Conservation (phyloP, 2,797 vertebrate species). For the Tolypeutes matacus region DNA sequence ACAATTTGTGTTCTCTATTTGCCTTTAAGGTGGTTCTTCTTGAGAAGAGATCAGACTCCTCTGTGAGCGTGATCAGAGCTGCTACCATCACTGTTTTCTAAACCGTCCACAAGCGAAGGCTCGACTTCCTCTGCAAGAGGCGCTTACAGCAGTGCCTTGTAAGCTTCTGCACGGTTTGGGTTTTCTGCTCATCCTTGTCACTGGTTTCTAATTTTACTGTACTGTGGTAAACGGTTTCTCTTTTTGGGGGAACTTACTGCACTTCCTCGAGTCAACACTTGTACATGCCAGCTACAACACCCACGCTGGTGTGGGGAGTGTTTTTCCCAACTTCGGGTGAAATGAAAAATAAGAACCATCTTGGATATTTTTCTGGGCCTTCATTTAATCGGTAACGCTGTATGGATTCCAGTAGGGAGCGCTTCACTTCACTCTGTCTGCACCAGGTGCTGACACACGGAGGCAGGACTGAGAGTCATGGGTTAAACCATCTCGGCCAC, state of each 20-base stretch:
- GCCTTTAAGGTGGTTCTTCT: not conserved
- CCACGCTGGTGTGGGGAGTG: not conserved
- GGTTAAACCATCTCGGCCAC: too few species aligned
- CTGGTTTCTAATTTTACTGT: slow-evolving; percentile 1
- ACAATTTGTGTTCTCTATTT: not conserved
- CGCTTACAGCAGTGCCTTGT: not conserved
- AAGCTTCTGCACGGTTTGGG: not conserved
- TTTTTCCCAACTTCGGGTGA: not conserved
- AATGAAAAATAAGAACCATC: slow-evolving; percentile 8
- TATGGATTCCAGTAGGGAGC: too few species aligned
- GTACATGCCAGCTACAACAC: not conserved
- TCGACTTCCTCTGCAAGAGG: not conserved
- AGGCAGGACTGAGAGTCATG: too few species aligned
- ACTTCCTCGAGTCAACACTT: not conserved
- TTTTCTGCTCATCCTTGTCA: not conserved
- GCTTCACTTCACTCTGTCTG: too few species aligned
- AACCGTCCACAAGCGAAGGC: not conserved
- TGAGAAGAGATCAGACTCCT: not conserved
- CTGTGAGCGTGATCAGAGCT: not conserved
- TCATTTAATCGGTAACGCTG: too few species aligned
- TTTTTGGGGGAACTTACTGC: not conserved
- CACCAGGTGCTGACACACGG: too few species aligned
- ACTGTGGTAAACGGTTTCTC: not conserved
- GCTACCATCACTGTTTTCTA: not conserved
- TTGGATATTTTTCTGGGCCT: too few species aligned